phyloP scores from a whole-genome alignment of 92 coral and sea anemone species.

The Heliopora coerulea region DNA sequence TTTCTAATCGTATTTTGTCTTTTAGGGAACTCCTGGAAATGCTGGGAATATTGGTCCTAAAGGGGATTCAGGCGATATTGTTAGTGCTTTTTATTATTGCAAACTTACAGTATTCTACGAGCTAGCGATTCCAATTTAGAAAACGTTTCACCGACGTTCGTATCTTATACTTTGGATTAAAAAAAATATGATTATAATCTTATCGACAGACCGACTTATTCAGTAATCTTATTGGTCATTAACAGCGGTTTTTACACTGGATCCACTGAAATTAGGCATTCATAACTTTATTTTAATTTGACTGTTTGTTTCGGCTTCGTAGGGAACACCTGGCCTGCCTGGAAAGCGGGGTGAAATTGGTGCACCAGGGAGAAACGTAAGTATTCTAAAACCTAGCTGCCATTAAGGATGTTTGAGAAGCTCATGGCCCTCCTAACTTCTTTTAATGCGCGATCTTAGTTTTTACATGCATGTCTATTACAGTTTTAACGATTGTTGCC shows the following conservation, averaged over 20 bases:
- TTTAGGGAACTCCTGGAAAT: slow-evolving; percentile 11
- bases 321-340: slow-evolving; percentile 28
- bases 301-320: not conserved
- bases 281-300: not conserved
- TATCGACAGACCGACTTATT: not conserved
- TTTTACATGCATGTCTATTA: too few relatives aligned
- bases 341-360: slow-evolving; percentile 23
- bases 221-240: not conserved
- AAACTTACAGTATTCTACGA: too few relatives aligned
- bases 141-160: too few relatives aligned
- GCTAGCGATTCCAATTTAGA: too few relatives aligned
- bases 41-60: not conserved
- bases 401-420: too few relatives aligned
- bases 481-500: too few relatives aligned
- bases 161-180: not conserved
- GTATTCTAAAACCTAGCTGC: not conserved
- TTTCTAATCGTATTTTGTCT: too few relatives aligned
- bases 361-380: slow-evolving; percentile 5
- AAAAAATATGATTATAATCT: not conserved
- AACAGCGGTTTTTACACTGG: too few relatives aligned
- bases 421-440: too few relatives aligned
- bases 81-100: not conserved
- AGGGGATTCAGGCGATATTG: slow-evolving; percentile 14
- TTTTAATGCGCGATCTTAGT: too few relatives aligned
- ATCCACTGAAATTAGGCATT: not conserved